phyloP scores from a whole-genome alignment of 1,140 invertebrate species.

The Neotoxoptera formosana region DNA sequence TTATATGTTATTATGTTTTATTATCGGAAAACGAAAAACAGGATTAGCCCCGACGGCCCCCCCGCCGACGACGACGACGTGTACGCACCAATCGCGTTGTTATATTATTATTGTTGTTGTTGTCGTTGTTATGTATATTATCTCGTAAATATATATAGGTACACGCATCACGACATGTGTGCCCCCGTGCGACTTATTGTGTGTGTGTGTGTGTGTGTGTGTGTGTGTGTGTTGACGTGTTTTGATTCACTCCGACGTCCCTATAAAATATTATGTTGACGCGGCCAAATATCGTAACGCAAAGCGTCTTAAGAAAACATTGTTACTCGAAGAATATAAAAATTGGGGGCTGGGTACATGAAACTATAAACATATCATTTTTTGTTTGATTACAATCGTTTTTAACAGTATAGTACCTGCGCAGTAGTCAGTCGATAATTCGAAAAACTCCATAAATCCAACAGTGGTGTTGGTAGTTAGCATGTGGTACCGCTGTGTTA shows the following conservation, averaged over 20 bases:
- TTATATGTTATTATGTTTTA: background rate
- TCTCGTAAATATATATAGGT: no score
- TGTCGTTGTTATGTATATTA: background rate
- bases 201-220: background rate
- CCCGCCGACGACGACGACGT: background rate
- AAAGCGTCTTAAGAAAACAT: background rate
- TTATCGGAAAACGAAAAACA: slow-evolving; percentile 29
- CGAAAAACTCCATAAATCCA: no score
- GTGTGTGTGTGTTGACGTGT: background rate
- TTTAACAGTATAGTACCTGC: no score
- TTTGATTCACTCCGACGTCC: background rate
- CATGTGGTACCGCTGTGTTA: no score
- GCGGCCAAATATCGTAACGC: background rate
- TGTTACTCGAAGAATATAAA: background rate
- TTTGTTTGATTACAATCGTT: no score
- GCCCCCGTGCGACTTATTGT: background rate
- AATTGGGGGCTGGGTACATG: no score
- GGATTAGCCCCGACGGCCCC: slow-evolving; percentile 25
- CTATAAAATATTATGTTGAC: background rate
- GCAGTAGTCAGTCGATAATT: no score
- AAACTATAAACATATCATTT: no score
- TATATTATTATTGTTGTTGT: background rate
- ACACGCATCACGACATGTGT: background rate
- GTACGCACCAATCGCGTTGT: background rate
- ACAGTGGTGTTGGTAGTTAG: no score